A percentile compares a stretch with the other conserved stretches of the same genome.
Evolutionary conservation across 1,140 invertebrate species (phyloP).

Genomic region (Dendroctonus valens): DNA sequence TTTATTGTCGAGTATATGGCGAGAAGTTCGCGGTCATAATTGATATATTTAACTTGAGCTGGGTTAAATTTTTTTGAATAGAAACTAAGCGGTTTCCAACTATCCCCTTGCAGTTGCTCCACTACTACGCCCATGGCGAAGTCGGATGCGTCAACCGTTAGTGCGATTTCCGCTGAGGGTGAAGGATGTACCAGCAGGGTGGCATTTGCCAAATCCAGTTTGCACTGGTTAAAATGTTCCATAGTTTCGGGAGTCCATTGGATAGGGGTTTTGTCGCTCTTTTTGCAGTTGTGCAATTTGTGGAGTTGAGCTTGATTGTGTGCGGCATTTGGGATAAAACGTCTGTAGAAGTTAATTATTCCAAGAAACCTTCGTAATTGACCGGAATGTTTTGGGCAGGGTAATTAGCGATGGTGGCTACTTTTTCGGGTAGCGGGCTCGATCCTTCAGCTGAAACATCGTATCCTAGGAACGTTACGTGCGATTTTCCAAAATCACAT

Average conservation of each 20-base stretch:
- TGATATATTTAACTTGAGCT: conserved; percentile 41
- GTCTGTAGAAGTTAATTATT: not conserved
- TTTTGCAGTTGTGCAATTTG: conserved; percentile 24
- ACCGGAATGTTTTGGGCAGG: not conserved
- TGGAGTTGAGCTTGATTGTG: conserved; percentile 36
- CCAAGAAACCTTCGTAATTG: conserved; percentile 2
- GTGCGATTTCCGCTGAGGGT: conserved; percentile 20
- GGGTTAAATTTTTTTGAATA: conserved; percentile 47
- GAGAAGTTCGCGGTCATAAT: conserved; percentile 48
- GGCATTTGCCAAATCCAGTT: not conserved
- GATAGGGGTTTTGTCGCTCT: not conserved
- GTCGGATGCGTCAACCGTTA: conserved; percentile 43
- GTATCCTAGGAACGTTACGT: not conserved
- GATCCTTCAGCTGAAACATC: not conserved
- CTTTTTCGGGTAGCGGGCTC: not conserved
- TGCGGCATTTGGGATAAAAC: conserved; percentile 19
- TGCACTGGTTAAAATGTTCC: not conserved
- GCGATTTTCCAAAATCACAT: not conserved
- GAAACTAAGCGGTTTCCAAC: conserved; percentile 49
- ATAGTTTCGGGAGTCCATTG: not conserved
- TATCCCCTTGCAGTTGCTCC: conserved; percentile 39
- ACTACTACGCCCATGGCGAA: conserved; percentile 40
- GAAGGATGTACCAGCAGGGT: not conserved
- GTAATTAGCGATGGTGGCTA: not conserved
- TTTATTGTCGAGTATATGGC: conserved; percentile 13